Base-by-base conservation (phyloP, 2,888 invertebrate species). In the Tachina lurida region DNA sequence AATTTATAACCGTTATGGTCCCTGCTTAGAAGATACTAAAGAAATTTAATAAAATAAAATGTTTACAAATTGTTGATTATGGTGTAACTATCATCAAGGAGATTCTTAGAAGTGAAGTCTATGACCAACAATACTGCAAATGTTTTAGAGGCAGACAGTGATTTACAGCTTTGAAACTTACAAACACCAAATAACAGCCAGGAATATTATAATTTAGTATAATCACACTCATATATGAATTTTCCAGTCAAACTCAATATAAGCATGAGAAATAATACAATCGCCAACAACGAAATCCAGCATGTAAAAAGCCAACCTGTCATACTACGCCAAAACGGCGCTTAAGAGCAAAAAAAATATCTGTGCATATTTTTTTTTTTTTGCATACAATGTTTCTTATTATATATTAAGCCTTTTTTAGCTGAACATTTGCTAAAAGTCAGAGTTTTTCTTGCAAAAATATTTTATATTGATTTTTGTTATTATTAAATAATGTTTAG, bases 251-350 rank as follows among this genome's bases (percentile, higher is more conserved):
- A 62, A 43, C 13, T 70, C 19, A 10, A 13, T 19, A 39, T 43
- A 19, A 39, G 31, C 45, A 56, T 39, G 3, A 9, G 31, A 22
- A 77, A 9, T 68, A 41, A 15, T 77, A 47, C 19, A 39, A 73
- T 62, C 60, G 41, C 77, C 58, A 71, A 74, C 80, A 43, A 75
- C 52, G 52, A 79, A 70, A 39, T 65, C 41, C 54, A 73, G n/a
- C 31, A 56, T 52, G 54, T 58, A 43, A 54, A 22, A 58, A 70
- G 67, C 82, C 77, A 86, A 86, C 85, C 85, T 86, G 85, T 79
- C 79, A 86, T 79, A 67, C 75, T 62, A 79, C 78, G 78, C 67
- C 82, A 71, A 75, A 60, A 67, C 71, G 85, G 85, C 85, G 85
- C 79, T 86, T 82, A 85, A 49, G 68, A 78, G 17, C 41, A 58